Evolutionary conservation across 1,140 invertebrate genomes (phyloP).

Genomic region (Euwallacea similis): DNA sequence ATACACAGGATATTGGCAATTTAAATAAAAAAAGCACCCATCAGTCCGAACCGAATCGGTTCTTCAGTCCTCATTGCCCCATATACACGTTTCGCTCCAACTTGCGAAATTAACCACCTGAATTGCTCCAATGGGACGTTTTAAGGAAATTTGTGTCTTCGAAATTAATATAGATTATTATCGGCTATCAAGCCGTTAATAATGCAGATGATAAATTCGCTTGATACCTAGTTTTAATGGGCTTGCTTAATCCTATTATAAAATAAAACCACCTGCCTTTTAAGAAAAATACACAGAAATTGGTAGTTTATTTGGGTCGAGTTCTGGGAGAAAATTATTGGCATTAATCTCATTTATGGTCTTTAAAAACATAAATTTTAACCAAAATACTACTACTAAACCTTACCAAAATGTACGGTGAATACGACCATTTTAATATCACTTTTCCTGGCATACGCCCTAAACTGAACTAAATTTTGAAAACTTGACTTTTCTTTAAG

Average conservation of each 20-base stretch:
- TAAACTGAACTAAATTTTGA: not conserved
- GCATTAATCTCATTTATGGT: not conserved
- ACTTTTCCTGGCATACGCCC: too few species aligned
- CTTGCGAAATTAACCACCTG: not conserved
- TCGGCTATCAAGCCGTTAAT: not conserved
- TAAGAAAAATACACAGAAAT: not conserved
- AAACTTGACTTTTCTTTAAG: not conserved
- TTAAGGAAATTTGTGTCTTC: not conserved
- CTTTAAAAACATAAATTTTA: not conserved
- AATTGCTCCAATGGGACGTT: not conserved
- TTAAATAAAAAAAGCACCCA: too few species aligned
- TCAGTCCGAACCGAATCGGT: too few species aligned
- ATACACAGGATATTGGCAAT: too few species aligned
- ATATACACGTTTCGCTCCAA: not conserved
- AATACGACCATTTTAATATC: too few species aligned
- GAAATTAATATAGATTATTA: constrained; percentile 4
- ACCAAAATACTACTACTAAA: too few species aligned
- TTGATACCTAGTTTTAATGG: not conserved
- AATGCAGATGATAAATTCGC: not conserved
- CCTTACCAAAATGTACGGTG: too few species aligned
- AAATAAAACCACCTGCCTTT: not conserved
- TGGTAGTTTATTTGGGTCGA: not conserved
- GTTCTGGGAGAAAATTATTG: too few species aligned
- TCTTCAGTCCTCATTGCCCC: too few species aligned
- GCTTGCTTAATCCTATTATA: not conserved